Base-by-base conservation (phyloP, 2,888 invertebrate species). In the Harpagoxenus sublaevis region DNA sequence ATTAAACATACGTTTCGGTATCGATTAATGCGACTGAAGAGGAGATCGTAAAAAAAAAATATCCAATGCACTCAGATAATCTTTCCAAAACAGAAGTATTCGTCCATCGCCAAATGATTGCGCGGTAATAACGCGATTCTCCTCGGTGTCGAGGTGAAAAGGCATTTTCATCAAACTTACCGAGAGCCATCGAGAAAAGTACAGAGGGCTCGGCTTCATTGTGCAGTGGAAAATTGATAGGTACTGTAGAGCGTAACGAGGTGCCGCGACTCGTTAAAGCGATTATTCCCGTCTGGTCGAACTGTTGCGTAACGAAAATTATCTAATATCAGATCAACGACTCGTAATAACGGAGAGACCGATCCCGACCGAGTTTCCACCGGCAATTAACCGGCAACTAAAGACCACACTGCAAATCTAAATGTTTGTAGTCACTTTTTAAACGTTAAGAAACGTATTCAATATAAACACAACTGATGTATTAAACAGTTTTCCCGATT, bases 231-330 rank as follows among this genome's bases (percentile, higher is more conserved):
- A 68, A 79, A 79, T 79, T 60, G 57, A 84, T 87, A 79, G 53
- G 62, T 63, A 81, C 86, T 87, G 89, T 75, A 28, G 85, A 78
- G 89, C 82, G 55, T 83, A 85, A 75, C 42, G 68, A 89, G 87
- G 84, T 86, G 87, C 87, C 87, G 82, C 71, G 87, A 86, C 82
- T 89, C 86, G 83, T 78, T 62, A 35, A 78, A 78, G 78, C 83
- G 35, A 86, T 71, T 70, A 81, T 84, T 66, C 65, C 68, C 65
- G 83, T 85, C 83, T 82, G 75, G 83, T 55, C 79, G 68, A 74
- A 63, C 81, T 35, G 55, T 74, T 74, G 62, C 66, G 53, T 74
- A 83, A 84, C 77, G 84, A 88, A 86, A 84, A 82, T 81, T 82
- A 78, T 5, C 48, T 48, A 31, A 55, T 55, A 48, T 0, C 42